Conservation (phyloP, 2,113 vertebrate genomes). For the Chaenocephalus aceratus region DNA sequence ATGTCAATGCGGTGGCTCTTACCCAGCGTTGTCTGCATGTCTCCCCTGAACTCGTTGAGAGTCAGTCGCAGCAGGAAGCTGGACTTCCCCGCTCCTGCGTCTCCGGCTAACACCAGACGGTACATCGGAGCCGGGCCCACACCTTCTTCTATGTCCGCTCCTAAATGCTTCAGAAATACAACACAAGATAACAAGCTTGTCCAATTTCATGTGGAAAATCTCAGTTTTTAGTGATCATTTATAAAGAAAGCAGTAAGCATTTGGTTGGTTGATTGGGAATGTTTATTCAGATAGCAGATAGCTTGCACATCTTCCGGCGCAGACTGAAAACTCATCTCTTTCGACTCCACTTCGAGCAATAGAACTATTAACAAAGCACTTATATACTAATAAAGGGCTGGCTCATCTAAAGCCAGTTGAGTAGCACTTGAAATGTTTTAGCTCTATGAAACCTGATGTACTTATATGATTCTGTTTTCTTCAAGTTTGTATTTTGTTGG, state of each 20-base stretch:
- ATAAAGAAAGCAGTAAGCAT: background rate
- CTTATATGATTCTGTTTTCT: no score
- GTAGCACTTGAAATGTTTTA: no score
- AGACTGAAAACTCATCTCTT: no score
- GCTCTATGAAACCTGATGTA: no score
- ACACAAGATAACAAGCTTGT: background rate
- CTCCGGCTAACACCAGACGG: constrained; percentile 81
- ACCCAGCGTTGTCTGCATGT: constrained; percentile 83
- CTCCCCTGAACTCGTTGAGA: constrained; percentile 80
- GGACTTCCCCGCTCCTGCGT: constrained; percentile 82
- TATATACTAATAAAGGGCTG: no score
- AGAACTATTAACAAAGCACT: no score
- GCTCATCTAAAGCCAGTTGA: no score
- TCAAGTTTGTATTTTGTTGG: no score
- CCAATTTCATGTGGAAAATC: background rate
- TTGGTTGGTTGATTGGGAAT: background rate
- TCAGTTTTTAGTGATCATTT: background rate
- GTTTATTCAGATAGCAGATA: background rate
- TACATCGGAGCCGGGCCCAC: constrained; percentile 63
- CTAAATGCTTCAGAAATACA: constrained; percentile 39
- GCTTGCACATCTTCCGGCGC: no score
- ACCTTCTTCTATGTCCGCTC: constrained; percentile 14
- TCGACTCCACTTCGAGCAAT: no score
- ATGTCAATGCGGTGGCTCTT: constrained; percentile 15
- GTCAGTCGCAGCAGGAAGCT: constrained; percentile 84